Evolutionary conservation across 2,797 vertebrate genomes (phyloP), one percentile per base, ranked within the genome.

Genomic region (Philypnodon macrostomus): DNA sequence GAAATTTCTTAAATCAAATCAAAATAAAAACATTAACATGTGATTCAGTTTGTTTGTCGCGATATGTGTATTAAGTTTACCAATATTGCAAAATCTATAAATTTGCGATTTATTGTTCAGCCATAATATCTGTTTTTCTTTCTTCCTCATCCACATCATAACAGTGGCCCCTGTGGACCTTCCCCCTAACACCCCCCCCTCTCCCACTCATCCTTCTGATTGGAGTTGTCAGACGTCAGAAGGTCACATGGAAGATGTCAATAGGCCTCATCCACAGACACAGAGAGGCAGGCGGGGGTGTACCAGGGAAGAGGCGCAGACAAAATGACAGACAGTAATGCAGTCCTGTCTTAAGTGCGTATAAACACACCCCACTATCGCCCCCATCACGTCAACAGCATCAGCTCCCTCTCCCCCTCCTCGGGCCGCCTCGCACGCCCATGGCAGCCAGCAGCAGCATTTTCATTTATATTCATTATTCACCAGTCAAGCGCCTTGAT

Each of bases 381-480:
- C 63, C 72, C n/a, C 54, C 59, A 50, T 71, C 66, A 60, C 36
- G 14, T 71, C 73, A 73, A 55, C 67, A 75, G 70, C 76, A 69
- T 79, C 56, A 54, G 55, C 74, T 80, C 53, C 2, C 50, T 73
- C 66, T 73, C 42, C 24, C 40, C 9, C 21, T 21, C 13, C 0
- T 18, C 37, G 18, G 12, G 38, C 56, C 37, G 60, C 57, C 31
- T 1, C 39, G 51, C 58, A 63, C 23, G 63, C 40, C 30, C 21
- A 61, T 42, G 69, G 67, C 72, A 73, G 52, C 53, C 74, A 86
- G 81, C 66, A 65, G 67, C 77, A 79, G n/a, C n/a, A n/a, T n/a
- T 91, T 90, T 81, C 81, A 42, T 40, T 46, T 44, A 36, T 72
- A 86, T 90, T 80, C 89, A 91, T 92, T 90, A 91, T 91, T 90